A percentile compares a stretch with the other conserved stretches of the same genome.
Evolutionary conservation across 92 coral and sea anemone species (phyloP).

Genomic region (Parazoanthus darwini): DNA sequence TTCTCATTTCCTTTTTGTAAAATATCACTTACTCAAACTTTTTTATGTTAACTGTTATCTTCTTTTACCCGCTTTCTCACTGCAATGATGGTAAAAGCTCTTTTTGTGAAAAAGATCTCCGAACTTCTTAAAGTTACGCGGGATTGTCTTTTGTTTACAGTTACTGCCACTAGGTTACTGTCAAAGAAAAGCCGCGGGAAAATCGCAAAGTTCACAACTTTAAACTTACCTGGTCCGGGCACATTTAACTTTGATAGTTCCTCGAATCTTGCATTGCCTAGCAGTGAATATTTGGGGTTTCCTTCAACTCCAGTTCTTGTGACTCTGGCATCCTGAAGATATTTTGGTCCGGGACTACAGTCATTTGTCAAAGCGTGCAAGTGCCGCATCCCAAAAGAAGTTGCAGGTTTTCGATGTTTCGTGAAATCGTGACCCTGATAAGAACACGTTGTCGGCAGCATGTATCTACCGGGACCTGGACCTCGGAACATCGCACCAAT

Average conservation of each 20-base stretch:
- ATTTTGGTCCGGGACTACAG: conserved; percentile 69
- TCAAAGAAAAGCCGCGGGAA: not conserved
- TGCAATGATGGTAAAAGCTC: not conserved
- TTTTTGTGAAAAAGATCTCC: not conserved
- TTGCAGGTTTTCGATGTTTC: conserved; percentile 61
- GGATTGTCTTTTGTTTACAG: conserved; percentile 33
- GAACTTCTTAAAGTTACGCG: not conserved
- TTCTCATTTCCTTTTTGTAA: too few relatives aligned
- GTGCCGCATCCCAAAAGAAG: conserved; percentile 57
- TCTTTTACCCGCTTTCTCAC: not conserved
- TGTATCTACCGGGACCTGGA: conserved; percentile 71
- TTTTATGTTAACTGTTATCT: not conserved
- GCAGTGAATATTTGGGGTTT: conserved; percentile 62
- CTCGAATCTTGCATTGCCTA: conserved; percentile 54
- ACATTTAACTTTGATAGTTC: conserved; percentile 48
- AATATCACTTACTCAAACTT: too few relatives aligned
- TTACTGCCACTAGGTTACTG: conserved; percentile 7
- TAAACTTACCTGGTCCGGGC: conserved; percentile 69
- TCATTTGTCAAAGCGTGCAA: conserved; percentile 57
- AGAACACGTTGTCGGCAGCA: conserved; percentile 56
- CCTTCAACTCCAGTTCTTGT: conserved; percentile 61
- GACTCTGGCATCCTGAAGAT: conserved; percentile 45
- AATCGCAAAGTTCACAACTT: not conserved
- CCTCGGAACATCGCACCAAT: conserved; percentile 72
- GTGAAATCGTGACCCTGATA: conserved; percentile 48